phyloP scores from a whole-genome alignment of 2,888 invertebrate genomes.

The Copidosoma aretas region DNA sequence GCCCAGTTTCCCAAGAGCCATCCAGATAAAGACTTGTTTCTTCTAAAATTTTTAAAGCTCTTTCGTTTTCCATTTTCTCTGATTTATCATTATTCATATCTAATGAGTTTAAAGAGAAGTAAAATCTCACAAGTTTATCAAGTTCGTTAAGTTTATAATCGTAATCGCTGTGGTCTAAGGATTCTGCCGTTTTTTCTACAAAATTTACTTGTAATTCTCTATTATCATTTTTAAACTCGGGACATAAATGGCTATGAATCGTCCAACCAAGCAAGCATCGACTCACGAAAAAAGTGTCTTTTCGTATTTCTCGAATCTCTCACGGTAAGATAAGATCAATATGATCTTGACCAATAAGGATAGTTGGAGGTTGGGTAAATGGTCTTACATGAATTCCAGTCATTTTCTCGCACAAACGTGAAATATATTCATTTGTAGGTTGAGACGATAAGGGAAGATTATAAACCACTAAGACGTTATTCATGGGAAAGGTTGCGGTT shows the following conservation, averaged over 20 bases:
- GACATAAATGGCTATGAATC: neutral
- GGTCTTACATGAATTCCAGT: neutral
- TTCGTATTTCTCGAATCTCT: neutral
- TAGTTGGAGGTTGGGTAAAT: neutral
- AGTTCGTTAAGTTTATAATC: neutral
- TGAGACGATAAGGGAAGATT: neutral
- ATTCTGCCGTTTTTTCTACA: neutral
- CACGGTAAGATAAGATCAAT: neutral
- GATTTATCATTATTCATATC: neutral
- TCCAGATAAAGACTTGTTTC: constrained; percentile 1
- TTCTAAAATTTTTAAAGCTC: neutral
- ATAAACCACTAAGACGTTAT: neutral
- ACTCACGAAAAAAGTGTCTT: neutral
- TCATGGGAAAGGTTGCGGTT: neutral
- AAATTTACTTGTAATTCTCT: neutral
- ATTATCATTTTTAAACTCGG: neutral
- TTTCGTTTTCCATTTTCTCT: neutral
- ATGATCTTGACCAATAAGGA: constrained; percentile 6
- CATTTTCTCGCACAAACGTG: neutral
- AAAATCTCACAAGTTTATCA: neutral
- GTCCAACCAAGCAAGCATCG: neutral
- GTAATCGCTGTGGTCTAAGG: neutral
- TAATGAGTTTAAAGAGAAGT: neutral
- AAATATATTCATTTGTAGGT: neutral
- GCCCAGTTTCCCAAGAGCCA: neutral